Base-by-base conservation (phyloP, 2,797 vertebrate genomes). In the Epinephelus awoara region DNA sequence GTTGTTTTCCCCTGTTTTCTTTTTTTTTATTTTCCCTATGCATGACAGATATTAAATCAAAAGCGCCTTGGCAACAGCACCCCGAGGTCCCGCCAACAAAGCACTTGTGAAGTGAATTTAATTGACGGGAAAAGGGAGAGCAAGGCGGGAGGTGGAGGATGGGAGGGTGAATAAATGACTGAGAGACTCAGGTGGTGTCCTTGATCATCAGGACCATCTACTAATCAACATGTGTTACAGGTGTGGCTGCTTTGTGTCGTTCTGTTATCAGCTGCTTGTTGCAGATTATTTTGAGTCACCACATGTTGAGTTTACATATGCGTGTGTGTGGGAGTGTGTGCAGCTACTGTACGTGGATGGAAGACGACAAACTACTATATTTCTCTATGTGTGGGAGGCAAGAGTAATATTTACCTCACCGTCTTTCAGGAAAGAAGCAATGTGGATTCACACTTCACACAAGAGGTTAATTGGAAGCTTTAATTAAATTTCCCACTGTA, bases 21-120 rank as follows among this genome's bases (percentile, higher is more conserved):
- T 52, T 61, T 64, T 64, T 64, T 10, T 21, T 63, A 77, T 76
- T 75, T 71, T 63, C 64, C 71, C 54, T 78, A 84, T 84, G 85
- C 80, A 61, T 77, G 82, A 83, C 78, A 88, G 91, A 94, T 93
- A 93, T 94, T 90, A 92, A 93, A 93, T 94, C 87, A 89, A 89
- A 91, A 88, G 50, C 19, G 66, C 67, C 88, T 92, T 91, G 94
- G 91, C 88, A 91, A 77, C 55, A 68, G 76, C 72, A 80, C 77
- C 84, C 75, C 0, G 50, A 82, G 87, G 87, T 89, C 85, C 74
- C 29, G 87, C 91, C 90, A 91, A 85, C 80, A 92, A 89, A 89
- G 83, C 89, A 88, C 87, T 90, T 88, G 80, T 87, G 88, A 88
- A 90, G 79, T 84, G 72, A 88, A 93, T 89, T 88, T 89, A 92